phyloP scores from a whole-genome alignment of 2,888 invertebrate genomes.

The Apotomis capreana region DNA sequence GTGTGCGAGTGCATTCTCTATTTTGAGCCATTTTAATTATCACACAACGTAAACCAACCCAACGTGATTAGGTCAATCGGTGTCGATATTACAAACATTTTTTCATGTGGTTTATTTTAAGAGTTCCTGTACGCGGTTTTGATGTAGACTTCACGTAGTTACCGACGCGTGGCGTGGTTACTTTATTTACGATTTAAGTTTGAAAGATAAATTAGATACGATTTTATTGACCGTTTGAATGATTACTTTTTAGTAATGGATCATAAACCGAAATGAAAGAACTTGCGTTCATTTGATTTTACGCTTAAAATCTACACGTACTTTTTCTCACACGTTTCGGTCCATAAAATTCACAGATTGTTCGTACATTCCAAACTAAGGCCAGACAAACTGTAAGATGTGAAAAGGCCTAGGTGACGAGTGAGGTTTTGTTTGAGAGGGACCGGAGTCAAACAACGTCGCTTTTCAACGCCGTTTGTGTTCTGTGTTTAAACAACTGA shows the following conservation, averaged over 20 bases:
- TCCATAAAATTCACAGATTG: slow-evolving; percentile 58
- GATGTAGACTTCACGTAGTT: slow-evolving; percentile 45
- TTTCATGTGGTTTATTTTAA: slow-evolving; percentile 67
- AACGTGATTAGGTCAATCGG: slow-evolving; percentile 73
- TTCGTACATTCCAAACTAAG: slow-evolving; percentile 57
- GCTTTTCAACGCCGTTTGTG: slow-evolving; percentile 68
- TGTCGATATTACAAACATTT: slow-evolving; percentile 61
- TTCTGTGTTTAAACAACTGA: slow-evolving; percentile 64
- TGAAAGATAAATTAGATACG: slow-evolving; percentile 32
- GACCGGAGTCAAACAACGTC: slow-evolving; percentile 66
- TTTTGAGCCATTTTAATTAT: slow-evolving; percentile 64
- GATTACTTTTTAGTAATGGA: slow-evolving; percentile 26
- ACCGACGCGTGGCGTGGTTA: slow-evolving; percentile 42
- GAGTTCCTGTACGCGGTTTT: slow-evolving; percentile 54
- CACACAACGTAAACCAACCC: slow-evolving; percentile 61
- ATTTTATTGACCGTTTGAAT: slow-evolving; percentile 35
- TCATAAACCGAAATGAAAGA: slow-evolving; percentile 29
- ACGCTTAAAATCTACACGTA: neutral
- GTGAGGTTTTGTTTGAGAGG: slow-evolving; percentile 70
- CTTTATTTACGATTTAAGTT: slow-evolving; percentile 31
- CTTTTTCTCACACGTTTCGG: slow-evolving; percentile 12
- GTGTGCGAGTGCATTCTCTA: slow-evolving; percentile 43
- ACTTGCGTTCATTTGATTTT: slow-evolving; percentile 16
- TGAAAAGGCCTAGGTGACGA: slow-evolving; percentile 76
- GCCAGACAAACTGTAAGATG: slow-evolving; percentile 65